Evolutionary conservation across 2,113 vertebrate species (phyloP).

Genomic region (Aldabrachelys gigantea): DNA sequence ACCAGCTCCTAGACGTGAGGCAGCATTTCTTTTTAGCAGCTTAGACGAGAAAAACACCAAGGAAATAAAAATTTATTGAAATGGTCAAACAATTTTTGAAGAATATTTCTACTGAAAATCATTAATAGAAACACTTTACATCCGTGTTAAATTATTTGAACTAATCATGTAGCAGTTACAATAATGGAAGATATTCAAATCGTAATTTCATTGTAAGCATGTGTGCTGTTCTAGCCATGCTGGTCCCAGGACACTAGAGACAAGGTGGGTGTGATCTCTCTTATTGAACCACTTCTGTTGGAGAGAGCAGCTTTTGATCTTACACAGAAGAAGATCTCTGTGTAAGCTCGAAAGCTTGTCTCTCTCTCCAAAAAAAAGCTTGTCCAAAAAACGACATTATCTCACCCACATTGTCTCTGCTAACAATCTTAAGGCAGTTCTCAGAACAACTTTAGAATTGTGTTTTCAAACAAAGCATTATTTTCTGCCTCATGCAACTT

Average conservation of each 20-base stretch:
- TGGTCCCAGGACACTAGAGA: neutral
- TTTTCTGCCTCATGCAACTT: neutral
- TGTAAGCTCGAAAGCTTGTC: neutral
- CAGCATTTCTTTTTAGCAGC: conserved; percentile 98
- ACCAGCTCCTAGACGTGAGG: conserved; percentile 92
- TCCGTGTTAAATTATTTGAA: neutral
- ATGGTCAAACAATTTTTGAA: neutral
- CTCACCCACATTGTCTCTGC: neutral
- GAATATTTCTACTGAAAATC: neutral
- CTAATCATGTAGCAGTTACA: neutral
- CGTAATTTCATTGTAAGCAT: neutral
- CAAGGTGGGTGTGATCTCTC: neutral
- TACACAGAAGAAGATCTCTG: neutral
- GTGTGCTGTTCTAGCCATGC: neutral
- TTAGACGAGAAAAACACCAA: conserved; percentile 63
- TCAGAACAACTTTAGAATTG: neutral
- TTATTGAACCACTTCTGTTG: neutral
- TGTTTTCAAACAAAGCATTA: conserved; percentile 30
- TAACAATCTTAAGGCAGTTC: neutral
- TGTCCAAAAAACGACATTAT: neutral
- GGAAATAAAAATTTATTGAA: neutral
- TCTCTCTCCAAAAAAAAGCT: neutral
- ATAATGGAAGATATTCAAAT: neutral
- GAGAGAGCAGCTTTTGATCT: no score
- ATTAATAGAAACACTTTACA: neutral